Percentiles rank a stretch among this genome's conserved stretches.
Evolutionary conservation across 2,113 vertebrate species (phyloP).

Genomic region (Siphamia tubifer): DNA sequence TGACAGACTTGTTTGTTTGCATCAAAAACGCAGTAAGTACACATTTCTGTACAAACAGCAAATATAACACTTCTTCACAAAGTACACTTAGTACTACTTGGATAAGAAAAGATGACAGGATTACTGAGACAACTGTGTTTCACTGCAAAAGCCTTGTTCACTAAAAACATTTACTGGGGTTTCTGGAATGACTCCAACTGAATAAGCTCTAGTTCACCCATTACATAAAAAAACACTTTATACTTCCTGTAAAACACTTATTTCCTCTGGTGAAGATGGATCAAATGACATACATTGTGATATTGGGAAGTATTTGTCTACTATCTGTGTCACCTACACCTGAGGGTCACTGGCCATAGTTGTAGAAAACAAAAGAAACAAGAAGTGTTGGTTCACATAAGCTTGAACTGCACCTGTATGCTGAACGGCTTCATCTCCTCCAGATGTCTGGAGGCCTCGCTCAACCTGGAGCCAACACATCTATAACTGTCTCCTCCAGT

Average conservation of each 20-base stretch:
- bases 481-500: slow-evolving; percentile 60
- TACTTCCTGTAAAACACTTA: too few relatives aligned
- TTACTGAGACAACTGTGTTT: neutral
- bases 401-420: slow-evolving; percentile 64
- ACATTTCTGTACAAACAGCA: neutral
- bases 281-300: neutral
- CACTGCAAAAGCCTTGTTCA: neutral
- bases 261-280: neutral
- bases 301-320: neutral
- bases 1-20: neutral
- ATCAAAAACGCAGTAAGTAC: neutral
- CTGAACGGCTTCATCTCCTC: slow-evolving; percentile 54
- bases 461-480: slow-evolving; percentile 52
- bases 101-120: neutral
- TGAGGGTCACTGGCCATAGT: neutral
- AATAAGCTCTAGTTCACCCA: too few relatives aligned
- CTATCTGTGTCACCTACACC: slow-evolving; percentile 3
- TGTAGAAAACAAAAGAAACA: neutral
- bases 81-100: neutral
- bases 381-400: slow-evolving; percentile 37
- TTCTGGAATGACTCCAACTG: neutral
- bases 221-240: too few relatives aligned
- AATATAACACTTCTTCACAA: neutral
- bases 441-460: slow-evolving; percentile 64
- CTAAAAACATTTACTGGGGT: neutral